Evolutionary conservation across 2,888 invertebrate species (phyloP).

Genomic region (Hyppa rectilinea): DNA sequence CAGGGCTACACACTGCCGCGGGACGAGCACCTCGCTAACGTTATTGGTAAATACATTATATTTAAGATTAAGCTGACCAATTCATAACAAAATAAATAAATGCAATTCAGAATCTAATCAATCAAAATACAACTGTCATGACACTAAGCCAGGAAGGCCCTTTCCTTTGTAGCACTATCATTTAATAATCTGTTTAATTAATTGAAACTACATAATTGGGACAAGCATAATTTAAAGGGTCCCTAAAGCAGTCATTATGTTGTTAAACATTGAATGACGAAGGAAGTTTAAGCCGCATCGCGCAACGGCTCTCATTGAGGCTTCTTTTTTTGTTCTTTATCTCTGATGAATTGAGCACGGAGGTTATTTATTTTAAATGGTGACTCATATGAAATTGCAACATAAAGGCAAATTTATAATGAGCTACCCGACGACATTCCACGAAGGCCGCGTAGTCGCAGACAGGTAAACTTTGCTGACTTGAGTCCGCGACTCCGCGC

Average conservation of each 20-base stretch:
- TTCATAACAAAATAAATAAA: conserved; percentile 25
- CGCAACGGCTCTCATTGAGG: conserved; percentile 48
- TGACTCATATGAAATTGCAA: conserved; percentile 85
- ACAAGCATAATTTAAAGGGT: conserved; percentile 56
- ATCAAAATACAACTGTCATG: conserved; percentile 70
- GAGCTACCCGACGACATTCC: conserved; percentile 85
- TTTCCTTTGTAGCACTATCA: conserved; percentile 54
- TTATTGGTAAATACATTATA: conserved; percentile 66
- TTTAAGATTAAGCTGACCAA: conserved; percentile 55
- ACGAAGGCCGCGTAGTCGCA: conserved; percentile 74
- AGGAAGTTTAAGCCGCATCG: conserved; percentile 58
- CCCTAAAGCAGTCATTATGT: conserved; percentile 68
- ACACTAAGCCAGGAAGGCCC: conserved; percentile 65
- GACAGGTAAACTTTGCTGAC: conserved; percentile 77
- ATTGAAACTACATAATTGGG: conserved; percentile 62
- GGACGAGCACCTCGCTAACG: conserved; percentile 68
- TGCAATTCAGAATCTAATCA: conserved; percentile 56
- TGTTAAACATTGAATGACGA: conserved; percentile 68
- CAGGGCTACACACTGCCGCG: conserved; percentile 64
- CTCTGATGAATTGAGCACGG: conserved; percentile 65
- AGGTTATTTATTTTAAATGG: conserved; percentile 72
- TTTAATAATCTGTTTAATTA: conserved; percentile 61
- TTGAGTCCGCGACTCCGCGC: conserved; percentile 68
- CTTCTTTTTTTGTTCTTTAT: conserved; percentile 58
- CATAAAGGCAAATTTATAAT: conserved; percentile 85